Base-by-base conservation (phyloP, 2,113 vertebrate species). In the Upupa epops region DNA sequence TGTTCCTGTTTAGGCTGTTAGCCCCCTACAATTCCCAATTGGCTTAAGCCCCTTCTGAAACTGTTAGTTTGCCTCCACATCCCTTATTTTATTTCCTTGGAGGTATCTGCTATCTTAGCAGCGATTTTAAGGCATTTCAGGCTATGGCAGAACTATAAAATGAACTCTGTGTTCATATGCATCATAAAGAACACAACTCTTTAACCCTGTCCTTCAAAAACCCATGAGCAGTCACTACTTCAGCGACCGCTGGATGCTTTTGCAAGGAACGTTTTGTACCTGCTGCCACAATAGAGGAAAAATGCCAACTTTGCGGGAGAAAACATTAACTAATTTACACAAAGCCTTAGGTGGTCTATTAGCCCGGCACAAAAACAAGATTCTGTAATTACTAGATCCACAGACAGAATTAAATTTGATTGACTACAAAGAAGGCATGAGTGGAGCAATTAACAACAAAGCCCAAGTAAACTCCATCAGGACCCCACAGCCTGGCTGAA, bases 321-420 rank as follows among this genome's bases (percentile, higher is more conserved):
- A 95, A 85, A 74, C 89, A 83, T 93, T 89, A 88, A 82, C 87
- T 91, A 72, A 95, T 91, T 91, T 85, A 92, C 92, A 89, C 88
- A 88, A 79, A 91, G 81, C 94, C 86, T 92, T 93, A 93, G 96
- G 95, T 92, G 91, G 88, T 94, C 96, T 72, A 93, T 93, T 93
- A 96, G 90, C 66, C 88, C 84, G 40, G 63, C 75, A 52, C 71
- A 77, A 85, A 95, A 94, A 28, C 75, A 83, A 69, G 84, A 77
- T 58, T 10, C 4, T 76, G 48, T 85, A 95, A 95, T 95, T 95
- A 88, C 79, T 94, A 68, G 63, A 87, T 73, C 59, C 52, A 63
- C 19, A 8, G 90, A 86, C 66, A 84, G 89, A 93, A 92, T 92
- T 85, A 87, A 64, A 77, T 64, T 36, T 83, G 89, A 93, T 91